These are phyloP conservation scores for Rhagoletis pomonella DNA, from an alignment of 1,140 invertebrate genomes.

Conservation along the genomic window DNA sequence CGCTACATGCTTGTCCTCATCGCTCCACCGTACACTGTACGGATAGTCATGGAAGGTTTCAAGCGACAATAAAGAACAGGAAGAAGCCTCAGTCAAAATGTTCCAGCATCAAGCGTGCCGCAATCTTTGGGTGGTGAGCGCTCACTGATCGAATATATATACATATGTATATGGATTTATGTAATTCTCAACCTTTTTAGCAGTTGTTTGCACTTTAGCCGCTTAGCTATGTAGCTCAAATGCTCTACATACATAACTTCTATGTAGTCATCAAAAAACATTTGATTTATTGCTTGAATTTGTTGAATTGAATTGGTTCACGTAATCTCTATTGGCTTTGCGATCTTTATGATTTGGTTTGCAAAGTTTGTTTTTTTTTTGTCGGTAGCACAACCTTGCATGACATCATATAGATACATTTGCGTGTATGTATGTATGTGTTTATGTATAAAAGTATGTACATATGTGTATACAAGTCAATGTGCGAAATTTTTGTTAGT, in stretches of 20 bases:
- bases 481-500: neutral
- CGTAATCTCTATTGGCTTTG: neutral
- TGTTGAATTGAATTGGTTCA: neutral
- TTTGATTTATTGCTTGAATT: slow-evolving; percentile 36
- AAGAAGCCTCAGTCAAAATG: too few relatives aligned
- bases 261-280: neutral
- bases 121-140: neutral
- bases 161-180: neutral
- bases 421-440: neutral
- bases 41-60: neutral
- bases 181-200: neutral
- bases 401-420: slow-evolving; percentile 6
- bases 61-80: too few relatives aligned
- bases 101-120: neutral
- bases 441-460: neutral
- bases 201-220: neutral
- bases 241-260: neutral
- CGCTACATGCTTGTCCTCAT: neutral
- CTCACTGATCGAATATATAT: neutral
- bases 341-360: neutral
- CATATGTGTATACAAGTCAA: neutral
- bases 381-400: neutral
- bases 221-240: neutral
- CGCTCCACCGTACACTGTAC: neutral
- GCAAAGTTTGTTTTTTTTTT: neutral